These are phyloP conservation scores for Galendromus occidentalis DNA, from an alignment of 1,140 invertebrate species.

Conservation along the genomic window DNA sequence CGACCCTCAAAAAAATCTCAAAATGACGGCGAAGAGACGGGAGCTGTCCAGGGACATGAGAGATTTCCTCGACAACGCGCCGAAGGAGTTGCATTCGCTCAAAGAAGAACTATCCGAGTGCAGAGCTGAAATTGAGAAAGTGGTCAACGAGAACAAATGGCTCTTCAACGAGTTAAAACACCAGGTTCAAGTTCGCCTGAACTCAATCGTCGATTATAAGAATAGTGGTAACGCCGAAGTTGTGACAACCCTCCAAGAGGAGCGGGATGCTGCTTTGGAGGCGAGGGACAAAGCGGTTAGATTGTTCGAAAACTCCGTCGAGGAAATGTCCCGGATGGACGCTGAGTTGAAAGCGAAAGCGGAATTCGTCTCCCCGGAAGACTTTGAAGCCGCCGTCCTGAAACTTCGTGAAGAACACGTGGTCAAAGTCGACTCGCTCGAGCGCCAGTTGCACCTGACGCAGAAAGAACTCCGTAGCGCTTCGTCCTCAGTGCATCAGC, in stretches of 20 bases:
- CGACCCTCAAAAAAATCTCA: background rate
- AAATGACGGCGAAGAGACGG: background rate
- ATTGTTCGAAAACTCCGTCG: background rate
- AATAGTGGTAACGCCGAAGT: background rate
- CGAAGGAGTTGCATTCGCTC: background rate
- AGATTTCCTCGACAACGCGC: background rate
- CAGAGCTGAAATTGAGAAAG: background rate
- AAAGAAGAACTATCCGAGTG: background rate
- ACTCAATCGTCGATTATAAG: background rate
- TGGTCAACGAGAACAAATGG: slow-evolving; percentile 2
- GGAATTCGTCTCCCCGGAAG: background rate
- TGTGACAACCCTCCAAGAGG: background rate
- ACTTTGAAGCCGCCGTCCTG: slow-evolving; percentile 2
- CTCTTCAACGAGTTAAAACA: background rate
- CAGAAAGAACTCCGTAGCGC: background rate
- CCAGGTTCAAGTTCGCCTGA: background rate
- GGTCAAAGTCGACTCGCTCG: background rate
- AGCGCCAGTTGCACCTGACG: background rate
- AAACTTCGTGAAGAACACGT: background rate
- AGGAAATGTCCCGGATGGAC: background rate
- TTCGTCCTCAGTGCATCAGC: background rate
- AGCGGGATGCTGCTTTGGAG: background rate
- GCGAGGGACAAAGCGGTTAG: background rate
- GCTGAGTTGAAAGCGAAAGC: background rate
- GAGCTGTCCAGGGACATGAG: background rate